phyloP scores from a whole-genome alignment of 2,797 vertebrate species.

The Xenopus petersii region DNA sequence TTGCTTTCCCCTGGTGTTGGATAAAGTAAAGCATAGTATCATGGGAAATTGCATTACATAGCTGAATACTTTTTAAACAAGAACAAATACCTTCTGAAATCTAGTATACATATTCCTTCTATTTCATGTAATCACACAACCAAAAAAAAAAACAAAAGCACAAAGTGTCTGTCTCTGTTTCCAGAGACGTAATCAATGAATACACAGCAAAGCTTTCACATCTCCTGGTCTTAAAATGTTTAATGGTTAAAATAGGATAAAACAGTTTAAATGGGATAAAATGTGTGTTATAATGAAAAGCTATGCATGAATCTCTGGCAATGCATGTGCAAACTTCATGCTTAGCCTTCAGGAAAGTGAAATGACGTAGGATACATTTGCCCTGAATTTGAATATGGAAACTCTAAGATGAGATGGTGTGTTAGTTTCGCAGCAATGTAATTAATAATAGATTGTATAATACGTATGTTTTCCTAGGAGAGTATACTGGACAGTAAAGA shows the following conservation, averaged over 20 bases:
- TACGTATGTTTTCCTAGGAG: background rate
- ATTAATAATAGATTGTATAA: background rate
- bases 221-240: no score
- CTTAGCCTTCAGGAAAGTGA: no score
- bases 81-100: background rate
- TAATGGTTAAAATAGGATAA: no score
- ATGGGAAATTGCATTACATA: conserved; percentile 8
- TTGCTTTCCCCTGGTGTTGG: background rate
- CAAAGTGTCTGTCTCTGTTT: background rate
- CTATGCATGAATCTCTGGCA: no score
- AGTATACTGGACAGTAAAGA: background rate
- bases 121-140: background rate
- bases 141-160: background rate
- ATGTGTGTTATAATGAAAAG: no score
- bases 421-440: background rate
- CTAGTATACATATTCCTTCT: background rate
- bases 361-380: no score
- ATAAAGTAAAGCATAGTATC: background rate
- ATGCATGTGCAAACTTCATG: no score
- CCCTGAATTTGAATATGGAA: no score
- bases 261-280: no score
- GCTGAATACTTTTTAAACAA: conserved; percentile 16
- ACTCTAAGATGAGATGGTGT: background rate
- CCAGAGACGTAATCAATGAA: no score
- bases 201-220: no score